These are phyloP conservation scores for Drosophila murphyi DNA, from an alignment of 1,140 invertebrate genomes.

Conservation along the genomic window DNA sequence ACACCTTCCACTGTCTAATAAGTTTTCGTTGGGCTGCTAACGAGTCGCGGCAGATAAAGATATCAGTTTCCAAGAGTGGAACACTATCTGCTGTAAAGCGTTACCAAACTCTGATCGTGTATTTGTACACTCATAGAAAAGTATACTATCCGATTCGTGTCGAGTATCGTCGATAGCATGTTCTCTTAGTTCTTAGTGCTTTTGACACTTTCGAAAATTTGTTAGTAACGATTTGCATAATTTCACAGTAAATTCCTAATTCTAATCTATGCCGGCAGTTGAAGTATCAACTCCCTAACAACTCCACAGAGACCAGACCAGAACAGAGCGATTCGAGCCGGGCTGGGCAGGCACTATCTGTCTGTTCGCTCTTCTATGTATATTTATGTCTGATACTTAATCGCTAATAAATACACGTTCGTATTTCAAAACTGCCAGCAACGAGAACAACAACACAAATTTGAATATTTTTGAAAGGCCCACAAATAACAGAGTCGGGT, in stretches of 20 bases:
- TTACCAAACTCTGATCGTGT: not conserved
- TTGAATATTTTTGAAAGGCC: slow-evolving; percentile 74
- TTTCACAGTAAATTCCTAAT: slow-evolving; percentile 78
- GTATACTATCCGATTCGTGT: slow-evolving; percentile 11
- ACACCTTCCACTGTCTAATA: slow-evolving; percentile 64
- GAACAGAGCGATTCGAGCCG: not conserved
- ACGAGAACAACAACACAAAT: slow-evolving; percentile 36
- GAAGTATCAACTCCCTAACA: slow-evolving; percentile 26
- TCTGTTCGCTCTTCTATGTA: slow-evolving; percentile 24
- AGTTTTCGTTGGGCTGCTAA: slow-evolving; percentile 52
- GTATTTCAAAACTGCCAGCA: slow-evolving; percentile 68
- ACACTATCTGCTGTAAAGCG: slow-evolving; percentile 33
- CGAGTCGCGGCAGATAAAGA: slow-evolving; percentile 59
- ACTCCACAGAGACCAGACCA: slow-evolving; percentile 1
- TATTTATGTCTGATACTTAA: slow-evolving; percentile 62
- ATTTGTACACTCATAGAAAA: not conserved
- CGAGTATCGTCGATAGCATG: not conserved
- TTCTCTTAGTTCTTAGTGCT: slow-evolving; percentile 29
- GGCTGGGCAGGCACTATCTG: not conserved
- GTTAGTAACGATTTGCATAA: slow-evolving; percentile 74
- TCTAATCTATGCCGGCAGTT: slow-evolving; percentile 54
- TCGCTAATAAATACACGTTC: slow-evolving; percentile 80
- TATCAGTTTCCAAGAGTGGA: slow-evolving; percentile 66
- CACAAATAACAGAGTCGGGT: not conserved
- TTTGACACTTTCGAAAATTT: slow-evolving; percentile 77